Evolutionary conservation across 2,113 vertebrate genomes (phyloP), one percentile per base, ranked within the genome.

Genomic region (Regulus satrapa): DNA sequence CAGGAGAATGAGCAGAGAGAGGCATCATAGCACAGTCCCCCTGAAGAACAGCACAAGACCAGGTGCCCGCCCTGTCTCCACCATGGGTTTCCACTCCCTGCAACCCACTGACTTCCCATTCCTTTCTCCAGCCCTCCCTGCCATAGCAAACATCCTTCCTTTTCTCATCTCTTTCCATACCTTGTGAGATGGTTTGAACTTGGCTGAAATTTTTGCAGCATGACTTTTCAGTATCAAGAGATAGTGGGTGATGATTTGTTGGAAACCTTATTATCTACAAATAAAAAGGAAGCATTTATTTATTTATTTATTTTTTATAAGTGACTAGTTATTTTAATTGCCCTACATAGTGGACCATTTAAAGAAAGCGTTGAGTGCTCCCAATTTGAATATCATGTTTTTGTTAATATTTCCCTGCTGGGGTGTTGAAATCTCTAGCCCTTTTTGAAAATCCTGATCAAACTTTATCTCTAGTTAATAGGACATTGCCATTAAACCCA

Each of bases 401-500:
- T 74, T 81, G 6, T 82, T 88, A 56, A 31, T 4, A 36, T 91
- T 85, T 89, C 28, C 38, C 34, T 73, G 9, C 26, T 54, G 68
- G 24, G 2, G 18, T 58, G 16, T 19, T 71, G 43, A 85, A 89
- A 85, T 63, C 63, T 86, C 25, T 41, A 84, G 46, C 43, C 15
- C 21, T 58, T 85, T 95, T 84, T 85, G 25, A 89, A 94, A 88
- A 71, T 91, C 81, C 77, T 92, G 64, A 26, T 74, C 78, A 82
- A 84, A 73, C 61, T 88, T 95, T 86, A 46, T 58, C 58, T 88
- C 54, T 82, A n/a, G 20, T 84, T 96, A 92, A 90, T 17, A 88
- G 64, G 38, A 84, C 74, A 64, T 49, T 67, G 83, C 82, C 52
- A 79, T 89, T 87, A 95, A 92, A 90, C 28, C 12, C 11, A 56